A percentile compares a stretch with the other conserved stretches of the same genome.
phyloP scores from a whole-genome alignment of 53 echinoderm and acorn worm species.

The Paracentrotus lividus region DNA sequence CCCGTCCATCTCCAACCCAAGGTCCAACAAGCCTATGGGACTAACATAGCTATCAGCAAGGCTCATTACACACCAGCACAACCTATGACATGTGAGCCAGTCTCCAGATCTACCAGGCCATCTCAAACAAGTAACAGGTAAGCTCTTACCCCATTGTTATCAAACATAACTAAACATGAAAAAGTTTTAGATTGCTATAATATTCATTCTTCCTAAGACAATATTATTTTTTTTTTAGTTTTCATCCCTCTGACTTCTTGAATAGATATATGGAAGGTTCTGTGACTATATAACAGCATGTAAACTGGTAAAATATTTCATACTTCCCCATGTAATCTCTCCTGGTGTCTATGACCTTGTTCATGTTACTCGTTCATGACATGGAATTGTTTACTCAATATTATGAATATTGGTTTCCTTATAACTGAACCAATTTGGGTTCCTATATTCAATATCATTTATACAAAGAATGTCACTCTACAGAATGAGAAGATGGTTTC shows the following conservation, averaged over 20 bases:
- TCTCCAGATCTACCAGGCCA: constrained; percentile 83
- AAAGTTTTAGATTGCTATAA: neutral
- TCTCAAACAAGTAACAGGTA: constrained; percentile 84
- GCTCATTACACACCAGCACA: constrained; percentile 94
- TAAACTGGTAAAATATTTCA: neutral
- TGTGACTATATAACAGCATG: constrained; percentile 40
- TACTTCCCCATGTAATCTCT: neutral
- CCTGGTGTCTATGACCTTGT: neutral
- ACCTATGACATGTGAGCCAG: constrained; percentile 98
- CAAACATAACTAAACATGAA: neutral
- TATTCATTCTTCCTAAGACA: neutral
- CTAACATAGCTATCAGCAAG: constrained; percentile 94
- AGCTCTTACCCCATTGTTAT: neutral
- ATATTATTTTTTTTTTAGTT: too few species aligned
- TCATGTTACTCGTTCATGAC: neutral
- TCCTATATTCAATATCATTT: neutral
- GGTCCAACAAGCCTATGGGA: constrained; percentile 85
- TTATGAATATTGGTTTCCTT: neutral
- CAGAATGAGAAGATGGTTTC: neutral
- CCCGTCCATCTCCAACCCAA: constrained; percentile 84
- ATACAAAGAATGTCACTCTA: neutral
- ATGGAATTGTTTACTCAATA: too few species aligned
- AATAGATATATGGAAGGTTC: constrained; percentile 22
- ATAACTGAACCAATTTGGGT: neutral
- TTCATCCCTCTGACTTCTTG: neutral